Evolutionary conservation across 2,888 invertebrate genomes (phyloP).

Genomic region (Eledone cirrhosa): DNA sequence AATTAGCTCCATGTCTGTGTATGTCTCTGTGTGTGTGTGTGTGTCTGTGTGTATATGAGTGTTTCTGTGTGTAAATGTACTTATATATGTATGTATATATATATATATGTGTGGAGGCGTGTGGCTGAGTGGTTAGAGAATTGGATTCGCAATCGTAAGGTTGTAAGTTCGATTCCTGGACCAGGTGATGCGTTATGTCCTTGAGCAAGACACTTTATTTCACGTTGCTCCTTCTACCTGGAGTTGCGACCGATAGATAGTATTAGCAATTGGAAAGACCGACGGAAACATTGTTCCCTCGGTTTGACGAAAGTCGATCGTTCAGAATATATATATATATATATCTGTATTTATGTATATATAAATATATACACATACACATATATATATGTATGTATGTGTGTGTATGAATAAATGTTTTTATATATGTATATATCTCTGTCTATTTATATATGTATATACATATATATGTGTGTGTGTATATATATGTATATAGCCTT

Average conservation of each 20-base stretch:
- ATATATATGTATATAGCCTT: neutral
- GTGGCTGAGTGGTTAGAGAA: neutral
- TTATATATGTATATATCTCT: neutral
- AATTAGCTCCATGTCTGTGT: neutral
- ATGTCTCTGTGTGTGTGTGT: neutral
- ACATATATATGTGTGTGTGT: neutral
- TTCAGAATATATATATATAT: neutral
- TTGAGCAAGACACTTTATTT: too few relatives aligned
- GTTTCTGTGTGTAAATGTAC: neutral
- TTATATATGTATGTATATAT: neutral
- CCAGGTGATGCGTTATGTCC: too few relatives aligned
- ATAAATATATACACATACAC: neutral
- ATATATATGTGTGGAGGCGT: neutral
- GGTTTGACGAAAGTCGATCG: too few relatives aligned
- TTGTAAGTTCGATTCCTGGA: too few relatives aligned
- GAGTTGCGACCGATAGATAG: too few relatives aligned
- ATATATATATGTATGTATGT: neutral
- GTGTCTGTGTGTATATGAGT: neutral
- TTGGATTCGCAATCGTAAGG: too few relatives aligned
- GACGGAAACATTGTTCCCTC: too few relatives aligned
- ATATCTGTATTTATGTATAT: neutral
- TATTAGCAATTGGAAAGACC: too few relatives aligned
- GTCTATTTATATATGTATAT: neutral
- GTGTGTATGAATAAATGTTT: neutral
- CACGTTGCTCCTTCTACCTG: too few relatives aligned